These are phyloP conservation scores for Metallyticus violacea DNA, from an alignment of 2,888 invertebrate genomes.

Conservation along the genomic window DNA sequence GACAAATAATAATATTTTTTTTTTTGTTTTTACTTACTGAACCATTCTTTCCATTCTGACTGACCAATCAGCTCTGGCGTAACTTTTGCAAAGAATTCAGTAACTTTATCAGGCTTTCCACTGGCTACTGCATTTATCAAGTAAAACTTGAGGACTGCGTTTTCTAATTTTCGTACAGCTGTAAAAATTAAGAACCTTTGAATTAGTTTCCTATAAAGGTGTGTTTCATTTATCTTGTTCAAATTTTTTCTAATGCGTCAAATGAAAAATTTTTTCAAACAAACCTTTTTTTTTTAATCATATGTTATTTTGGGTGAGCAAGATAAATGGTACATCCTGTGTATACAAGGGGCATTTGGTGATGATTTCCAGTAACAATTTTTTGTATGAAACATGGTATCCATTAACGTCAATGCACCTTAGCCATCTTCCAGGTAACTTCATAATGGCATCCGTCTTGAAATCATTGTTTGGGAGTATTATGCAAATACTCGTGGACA, in stretches of 20 bases:
- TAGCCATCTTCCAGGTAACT: too few species aligned
- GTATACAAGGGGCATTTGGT: not conserved
- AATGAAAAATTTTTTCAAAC: too few species aligned
- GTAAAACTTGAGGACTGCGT: slow-evolving; percentile 83
- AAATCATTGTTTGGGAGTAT: too few species aligned
- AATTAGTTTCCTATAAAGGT: not conserved
- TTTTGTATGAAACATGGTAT: too few species aligned
- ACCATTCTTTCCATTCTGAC: slow-evolving; percentile 96
- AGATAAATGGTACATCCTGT: too few species aligned
- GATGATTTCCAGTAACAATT: not conserved
- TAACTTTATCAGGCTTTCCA: slow-evolving; percentile 78
- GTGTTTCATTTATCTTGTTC: not conserved
- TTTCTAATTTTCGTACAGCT: slow-evolving; percentile 81
- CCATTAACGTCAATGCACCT: too few species aligned
- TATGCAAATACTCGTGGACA: too few species aligned
- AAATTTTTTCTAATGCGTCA: too few species aligned
- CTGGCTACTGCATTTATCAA: slow-evolving; percentile 81
- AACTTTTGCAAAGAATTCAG: slow-evolving; percentile 87
- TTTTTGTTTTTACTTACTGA: slow-evolving; percentile 64
- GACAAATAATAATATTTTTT: not conserved
- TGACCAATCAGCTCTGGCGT: slow-evolving; percentile 83
- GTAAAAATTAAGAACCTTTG: slow-evolving; percentile 33
- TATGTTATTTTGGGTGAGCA: too few species aligned
- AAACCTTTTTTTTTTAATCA: not conserved
- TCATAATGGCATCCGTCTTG: too few species aligned